These are phyloP conservation scores for Chrysemys picta DNA, from an alignment of 2,113 vertebrate genomes.

Conservation along the genomic window DNA sequence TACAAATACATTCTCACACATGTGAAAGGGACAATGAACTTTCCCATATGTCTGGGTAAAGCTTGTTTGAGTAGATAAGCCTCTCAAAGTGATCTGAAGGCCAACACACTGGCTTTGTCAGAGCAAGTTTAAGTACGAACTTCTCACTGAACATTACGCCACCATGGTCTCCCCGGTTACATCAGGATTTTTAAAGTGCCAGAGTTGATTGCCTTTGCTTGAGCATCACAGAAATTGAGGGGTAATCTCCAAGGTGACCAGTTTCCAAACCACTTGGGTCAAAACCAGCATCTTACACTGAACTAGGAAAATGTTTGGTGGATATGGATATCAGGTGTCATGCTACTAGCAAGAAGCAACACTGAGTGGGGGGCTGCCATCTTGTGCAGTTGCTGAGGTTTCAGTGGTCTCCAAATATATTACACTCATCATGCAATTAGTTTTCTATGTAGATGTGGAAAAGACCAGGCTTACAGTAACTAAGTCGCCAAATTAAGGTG, in stretches of 20 bases:
- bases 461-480: not conserved
- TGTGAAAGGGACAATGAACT: too few relatives aligned
- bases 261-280: not conserved
- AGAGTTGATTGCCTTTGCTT: too few relatives aligned
- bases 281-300: fast-evolving
- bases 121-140: not conserved
- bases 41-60: not conserved
- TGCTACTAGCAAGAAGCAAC: not conserved
- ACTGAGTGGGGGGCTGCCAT: not conserved
- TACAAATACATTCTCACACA: too few relatives aligned
- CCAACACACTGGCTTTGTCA: not conserved
- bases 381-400: not conserved
- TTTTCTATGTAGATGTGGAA: fast-evolving
- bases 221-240: too few relatives aligned
- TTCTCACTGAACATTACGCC: not conserved
- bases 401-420: not conserved
- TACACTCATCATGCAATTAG: fast-evolving
- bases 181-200: too few relatives aligned
- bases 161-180: not conserved
- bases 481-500: not conserved
- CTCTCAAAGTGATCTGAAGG: not conserved
- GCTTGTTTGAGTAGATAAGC: not conserved
- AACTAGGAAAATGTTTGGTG: not conserved
- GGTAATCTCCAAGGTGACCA: not conserved
- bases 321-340: not conserved